A percentile compares a stretch with the other conserved stretches of the same genome.
phyloP scores from a whole-genome alignment of 2,113 vertebrate genomes.

The Boulengerochromis microlepis region DNA sequence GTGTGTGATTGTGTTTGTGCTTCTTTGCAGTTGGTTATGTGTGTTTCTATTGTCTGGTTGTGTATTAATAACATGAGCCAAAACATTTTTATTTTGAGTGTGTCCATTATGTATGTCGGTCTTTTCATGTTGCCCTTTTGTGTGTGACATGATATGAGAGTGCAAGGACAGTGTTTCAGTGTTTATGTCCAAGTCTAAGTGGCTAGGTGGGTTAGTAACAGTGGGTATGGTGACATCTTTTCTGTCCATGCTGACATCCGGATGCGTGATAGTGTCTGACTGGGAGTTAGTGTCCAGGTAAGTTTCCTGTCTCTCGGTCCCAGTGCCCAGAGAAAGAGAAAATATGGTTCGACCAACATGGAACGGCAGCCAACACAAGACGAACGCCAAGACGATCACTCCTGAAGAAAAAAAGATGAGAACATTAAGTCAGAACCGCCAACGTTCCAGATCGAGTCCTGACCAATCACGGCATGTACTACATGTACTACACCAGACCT shows the following conservation, averaged over 20 bases:
- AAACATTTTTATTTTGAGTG: background rate
- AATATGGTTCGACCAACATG: conserved; percentile 75
- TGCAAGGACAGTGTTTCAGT: background rate
- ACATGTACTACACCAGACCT: background rate
- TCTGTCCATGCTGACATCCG: background rate
- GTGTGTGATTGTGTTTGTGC: background rate
- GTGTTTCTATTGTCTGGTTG: background rate
- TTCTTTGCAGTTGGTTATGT: background rate
- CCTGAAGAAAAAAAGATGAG: conserved; percentile 16
- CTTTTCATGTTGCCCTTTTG: background rate
- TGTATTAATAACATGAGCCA: background rate
- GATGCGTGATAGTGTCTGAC: background rate
- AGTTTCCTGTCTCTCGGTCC: background rate
- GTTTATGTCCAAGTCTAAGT: background rate
- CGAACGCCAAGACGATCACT: conserved; percentile 75
- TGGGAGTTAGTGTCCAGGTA: background rate
- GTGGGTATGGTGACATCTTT: background rate
- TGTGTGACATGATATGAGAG: background rate
- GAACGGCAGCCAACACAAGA: conserved; percentile 77
- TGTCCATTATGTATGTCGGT: background rate
- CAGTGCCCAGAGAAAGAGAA: conserved; percentile 47
- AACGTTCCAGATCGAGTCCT: background rate
- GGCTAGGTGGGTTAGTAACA: background rate
- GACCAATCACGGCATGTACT: background rate
- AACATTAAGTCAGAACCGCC: background rate